Evolutionary conservation across 2,888 invertebrate species (phyloP).

Genomic region (Cancer borealis): DNA sequence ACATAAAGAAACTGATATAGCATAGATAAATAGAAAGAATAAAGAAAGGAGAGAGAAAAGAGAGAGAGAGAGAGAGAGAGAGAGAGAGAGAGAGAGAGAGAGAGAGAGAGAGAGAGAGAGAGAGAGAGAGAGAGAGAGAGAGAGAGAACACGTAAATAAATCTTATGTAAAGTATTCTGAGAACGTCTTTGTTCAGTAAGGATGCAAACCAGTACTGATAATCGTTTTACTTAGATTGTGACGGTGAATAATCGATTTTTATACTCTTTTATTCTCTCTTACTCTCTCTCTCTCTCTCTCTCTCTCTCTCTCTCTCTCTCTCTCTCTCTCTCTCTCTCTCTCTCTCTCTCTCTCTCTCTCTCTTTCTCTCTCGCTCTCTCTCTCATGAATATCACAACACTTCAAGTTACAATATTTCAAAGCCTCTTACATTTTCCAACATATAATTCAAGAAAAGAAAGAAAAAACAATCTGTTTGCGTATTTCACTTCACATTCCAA

Average conservation of each 20-base stretch:
- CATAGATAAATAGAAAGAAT: no score
- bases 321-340: constrained; percentile 1
- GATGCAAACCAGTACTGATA: not conserved
- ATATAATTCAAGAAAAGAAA: not conserved
- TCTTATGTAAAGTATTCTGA: not conserved
- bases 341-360: not conserved
- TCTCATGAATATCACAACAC: no score
- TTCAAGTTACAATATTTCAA: not conserved
- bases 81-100: no score
- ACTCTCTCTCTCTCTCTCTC: no score
- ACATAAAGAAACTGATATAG: no score
- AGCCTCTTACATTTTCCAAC: not conserved
- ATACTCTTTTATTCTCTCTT: no score
- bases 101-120: no score
- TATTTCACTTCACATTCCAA: not conserved
- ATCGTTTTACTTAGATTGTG: not conserved
- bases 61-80: not conserved
- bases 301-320: not conserved
- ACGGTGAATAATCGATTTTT: not conserved
- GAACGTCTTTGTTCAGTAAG: not conserved
- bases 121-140: not conserved
- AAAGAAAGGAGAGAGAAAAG: no score
- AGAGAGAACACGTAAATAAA: not conserved
- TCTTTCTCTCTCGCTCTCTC: not conserved
- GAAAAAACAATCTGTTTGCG: not conserved